Evolutionary conservation across 2,888 invertebrate genomes (phyloP).

Genomic region (Dynastes tityus): DNA sequence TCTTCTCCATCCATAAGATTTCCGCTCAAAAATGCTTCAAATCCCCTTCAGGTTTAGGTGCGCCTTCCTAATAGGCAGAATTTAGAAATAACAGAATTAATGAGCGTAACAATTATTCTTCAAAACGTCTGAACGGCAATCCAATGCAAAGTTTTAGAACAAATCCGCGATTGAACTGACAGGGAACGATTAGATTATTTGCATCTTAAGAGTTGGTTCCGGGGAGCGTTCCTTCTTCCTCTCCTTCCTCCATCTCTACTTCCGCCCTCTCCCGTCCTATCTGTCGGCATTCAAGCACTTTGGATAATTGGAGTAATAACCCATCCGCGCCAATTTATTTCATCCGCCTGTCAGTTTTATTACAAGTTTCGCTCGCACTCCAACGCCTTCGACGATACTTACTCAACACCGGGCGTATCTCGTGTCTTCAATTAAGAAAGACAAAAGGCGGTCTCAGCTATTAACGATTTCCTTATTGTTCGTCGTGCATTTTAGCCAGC

Average conservation of each 20-base stretch:
- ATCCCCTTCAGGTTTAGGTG: not conserved
- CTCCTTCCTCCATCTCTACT: not conserved
- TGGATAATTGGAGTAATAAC: slow-evolving; percentile 54
- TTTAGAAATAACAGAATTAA: slow-evolving; percentile 14
- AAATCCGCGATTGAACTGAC: slow-evolving; percentile 26
- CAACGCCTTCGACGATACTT: slow-evolving; percentile 36
- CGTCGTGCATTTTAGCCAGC: slow-evolving; percentile 33
- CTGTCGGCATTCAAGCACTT: slow-evolving; percentile 40
- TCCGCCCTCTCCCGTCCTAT: not conserved
- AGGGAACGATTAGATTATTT: slow-evolving; percentile 41
- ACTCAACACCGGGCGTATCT: slow-evolving; percentile 38
- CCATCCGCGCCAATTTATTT: slow-evolving; percentile 53
- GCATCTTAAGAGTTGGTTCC: not conserved
- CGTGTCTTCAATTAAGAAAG: slow-evolving; percentile 45
- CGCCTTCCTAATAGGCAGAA: too few relatives aligned
- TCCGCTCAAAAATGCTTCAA: too few relatives aligned
- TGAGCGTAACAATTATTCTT: slow-evolving; percentile 21
- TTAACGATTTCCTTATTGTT: slow-evolving; percentile 46
- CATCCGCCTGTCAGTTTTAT: slow-evolving; percentile 54
- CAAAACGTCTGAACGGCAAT: not conserved
- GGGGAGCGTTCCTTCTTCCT: not conserved
- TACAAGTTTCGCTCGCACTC: slow-evolving; percentile 48
- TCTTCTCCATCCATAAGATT: too few relatives aligned
- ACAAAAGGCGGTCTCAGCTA: slow-evolving; percentile 42
- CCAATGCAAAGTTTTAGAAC: slow-evolving; percentile 13